Evolutionary conservation across 2,888 invertebrate species (phyloP).

Genomic region (Callosobruchus maculatus): DNA sequence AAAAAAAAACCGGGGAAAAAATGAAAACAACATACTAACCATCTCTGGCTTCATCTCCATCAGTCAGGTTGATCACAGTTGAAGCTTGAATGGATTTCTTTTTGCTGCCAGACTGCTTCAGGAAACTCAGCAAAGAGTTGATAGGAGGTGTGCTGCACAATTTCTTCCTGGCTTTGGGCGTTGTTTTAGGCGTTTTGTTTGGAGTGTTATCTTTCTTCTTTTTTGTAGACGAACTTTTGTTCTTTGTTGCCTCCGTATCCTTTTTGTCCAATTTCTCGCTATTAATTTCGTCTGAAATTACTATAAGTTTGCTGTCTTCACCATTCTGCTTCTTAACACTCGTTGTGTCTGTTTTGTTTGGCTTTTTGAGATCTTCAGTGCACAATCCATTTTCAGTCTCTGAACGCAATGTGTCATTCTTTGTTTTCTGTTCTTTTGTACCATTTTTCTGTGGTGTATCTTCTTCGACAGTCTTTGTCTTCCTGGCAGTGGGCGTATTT

Average conservation of each 20-base stretch:
- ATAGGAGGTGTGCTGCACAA: slow-evolving; percentile 8
- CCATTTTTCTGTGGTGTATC: no score
- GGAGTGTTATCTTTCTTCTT: slow-evolving; percentile 6
- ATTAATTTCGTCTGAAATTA: background rate
- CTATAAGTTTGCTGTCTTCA: background rate
- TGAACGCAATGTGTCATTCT: no score
- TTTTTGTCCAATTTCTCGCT: background rate
- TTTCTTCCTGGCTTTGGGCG: slow-evolving; percentile 9
- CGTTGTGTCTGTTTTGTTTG: no score
- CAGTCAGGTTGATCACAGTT: slow-evolving; percentile 15
- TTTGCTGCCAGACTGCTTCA: slow-evolving; percentile 13
- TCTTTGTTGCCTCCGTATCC: background rate
- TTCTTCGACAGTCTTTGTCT: no score
- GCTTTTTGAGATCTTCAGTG: no score
- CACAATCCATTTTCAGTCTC: no score
- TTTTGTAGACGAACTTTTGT: slow-evolving; percentile 1
- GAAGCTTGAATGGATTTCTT: slow-evolving; percentile 8
- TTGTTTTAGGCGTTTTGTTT: slow-evolving; percentile 10
- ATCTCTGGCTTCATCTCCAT: slow-evolving; percentile 31
- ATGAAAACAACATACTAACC: background rate
- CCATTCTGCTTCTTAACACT: background rate
- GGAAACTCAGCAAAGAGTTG: slow-evolving; percentile 21
- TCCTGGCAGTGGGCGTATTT: slow-evolving; percentile 7
- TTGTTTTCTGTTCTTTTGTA: no score
- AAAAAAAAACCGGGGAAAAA: no score